Base-by-base conservation (phyloP, 2,113 vertebrate species). In the Pachypanchax playfairii region DNA sequence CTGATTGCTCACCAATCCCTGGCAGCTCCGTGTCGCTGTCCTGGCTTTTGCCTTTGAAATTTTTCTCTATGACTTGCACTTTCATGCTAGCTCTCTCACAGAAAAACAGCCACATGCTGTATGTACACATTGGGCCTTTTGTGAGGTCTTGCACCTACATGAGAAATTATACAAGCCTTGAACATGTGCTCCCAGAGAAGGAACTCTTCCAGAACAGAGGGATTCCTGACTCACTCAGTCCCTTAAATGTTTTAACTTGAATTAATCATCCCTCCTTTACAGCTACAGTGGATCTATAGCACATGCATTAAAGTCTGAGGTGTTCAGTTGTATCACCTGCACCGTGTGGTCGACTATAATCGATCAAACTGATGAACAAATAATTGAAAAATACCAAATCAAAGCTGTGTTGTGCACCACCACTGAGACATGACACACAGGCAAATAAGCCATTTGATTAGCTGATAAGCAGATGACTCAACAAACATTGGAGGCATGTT, bases 1-100 rank as follows among this genome's bases (percentile, higher is more conserved):
- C 88, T 90, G 89, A 91, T 91, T 81, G 87, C 89, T 89, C 85
- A 89, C 87, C 85, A 84, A 86, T 90, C 85, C 83, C 85, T 85
- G 85, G 88, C 82, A 91, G 86, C 80, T 83, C 81, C 75, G 78
- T 87, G 87, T 87, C 77, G 84, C 80, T 74, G 77, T 86, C 74
- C 83, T 80, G 83, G 77, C 82, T 80, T 76, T 73, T 80, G 69
- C 83, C 77, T 83, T 90, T 86, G 79, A 90, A 87, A 84, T 85
- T 80, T n/a, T 82, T 82, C 85, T 82, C 69, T 80, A 83, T 87
- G 89, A 89, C 86, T 89, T 90, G 87, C 86, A 87, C 82, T 87
- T 90, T 89, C 73, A 83, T 79, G 68, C 73, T 81, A 54, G 66
- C 73, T 75, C 54, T 79, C 71, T 77, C 38, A 69, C 56, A 71